Evolutionary conservation across 2,888 invertebrate genomes (phyloP).

Genomic region (Sisyra terminalis): DNA sequence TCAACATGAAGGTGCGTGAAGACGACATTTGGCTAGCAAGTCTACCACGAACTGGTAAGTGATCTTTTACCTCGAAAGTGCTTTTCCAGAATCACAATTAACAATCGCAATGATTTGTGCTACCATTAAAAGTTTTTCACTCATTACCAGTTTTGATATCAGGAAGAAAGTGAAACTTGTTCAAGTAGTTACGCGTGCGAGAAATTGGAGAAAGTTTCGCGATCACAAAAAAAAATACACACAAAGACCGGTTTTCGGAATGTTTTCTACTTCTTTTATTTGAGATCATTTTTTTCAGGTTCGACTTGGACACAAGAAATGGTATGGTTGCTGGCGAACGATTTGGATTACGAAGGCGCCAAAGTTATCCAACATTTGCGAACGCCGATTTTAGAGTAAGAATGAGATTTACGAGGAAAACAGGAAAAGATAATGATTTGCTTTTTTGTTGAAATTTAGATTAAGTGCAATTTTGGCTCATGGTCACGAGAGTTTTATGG

Average conservation of each 20-base stretch:
- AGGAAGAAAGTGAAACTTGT: slow-evolving; percentile 7
- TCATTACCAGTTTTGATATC: no score
- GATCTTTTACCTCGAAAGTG: neutral
- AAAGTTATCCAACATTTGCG: slow-evolving; percentile 40
- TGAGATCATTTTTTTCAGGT: slow-evolving; percentile 31
- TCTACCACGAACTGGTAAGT: slow-evolving; percentile 73
- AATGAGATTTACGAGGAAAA: slow-evolving; percentile 2
- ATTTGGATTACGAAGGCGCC: slow-evolving; percentile 60
- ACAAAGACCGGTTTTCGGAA: slow-evolving; percentile 7
- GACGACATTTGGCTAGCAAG: slow-evolving; percentile 78
- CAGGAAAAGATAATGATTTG: neutral
- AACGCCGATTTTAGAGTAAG: slow-evolving; percentile 56
- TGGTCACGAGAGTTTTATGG: slow-evolving; percentile 4
- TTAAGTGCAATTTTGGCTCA: slow-evolving; percentile 1
- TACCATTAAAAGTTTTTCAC: no score
- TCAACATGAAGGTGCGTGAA: slow-evolving; percentile 50
- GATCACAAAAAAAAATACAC: no score
- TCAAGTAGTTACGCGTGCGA: neutral
- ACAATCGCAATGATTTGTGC: no score
- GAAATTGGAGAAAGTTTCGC: slow-evolving; percentile 1
- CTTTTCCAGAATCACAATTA: no score
- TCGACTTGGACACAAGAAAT: slow-evolving; percentile 93
- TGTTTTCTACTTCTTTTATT: slow-evolving; percentile 1
- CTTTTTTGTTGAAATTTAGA: neutral
- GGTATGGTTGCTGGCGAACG: slow-evolving; percentile 75